Base-by-base conservation (phyloP, 92 coral and sea anemone genomes). In the Phymanthus crucifer region DNA sequence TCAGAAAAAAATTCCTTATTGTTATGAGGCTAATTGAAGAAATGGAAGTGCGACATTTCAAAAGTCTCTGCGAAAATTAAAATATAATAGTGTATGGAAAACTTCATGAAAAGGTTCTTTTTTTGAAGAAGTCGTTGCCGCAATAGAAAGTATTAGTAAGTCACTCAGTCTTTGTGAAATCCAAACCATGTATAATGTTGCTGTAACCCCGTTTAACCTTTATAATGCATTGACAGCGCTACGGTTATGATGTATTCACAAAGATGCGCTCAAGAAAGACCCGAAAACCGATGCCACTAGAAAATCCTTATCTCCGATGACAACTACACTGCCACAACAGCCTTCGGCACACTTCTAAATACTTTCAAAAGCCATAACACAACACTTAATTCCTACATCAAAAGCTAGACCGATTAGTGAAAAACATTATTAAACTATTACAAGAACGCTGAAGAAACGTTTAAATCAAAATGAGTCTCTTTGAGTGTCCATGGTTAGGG, bases 91-190 rank as follows among this genome's bases (percentile, higher is more conserved):
- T 54, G 70, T 32, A 33, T 77, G 69, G 23, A 64, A 64, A 77
- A 34, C 29, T 56, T 32, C 54, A 57, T 33, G 38, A 64, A 38
- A 77, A 77, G 32, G 26, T 57, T 77, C 38, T 27, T 57, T 77
- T 61, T 27, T 46, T 16, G 65, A 40, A 61, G 12, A 64, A 64
- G 23, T 66, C 4, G 2, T 18, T 32, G 0, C 37, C 32, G 65
- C 81, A 77, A 77, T 34, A 77, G 57, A 21, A 65, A 23, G 66
- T 77, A 77, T 65, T 77, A 77, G 81, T 72, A 77, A 58, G 81
- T 77, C 46, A 34, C 50, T 57, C 48, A n/a, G n/a, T n/a, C n/a
- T n/a, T 32, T 32, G 79, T 29, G 54, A 77, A 77, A 58, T 7
- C 10, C 33, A 37, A 64, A 77, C 81, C 81, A 54, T 72, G 65